phyloP scores from a whole-genome alignment of 92 coral and sea anemone genomes.

The Phenganax stokvisi region DNA sequence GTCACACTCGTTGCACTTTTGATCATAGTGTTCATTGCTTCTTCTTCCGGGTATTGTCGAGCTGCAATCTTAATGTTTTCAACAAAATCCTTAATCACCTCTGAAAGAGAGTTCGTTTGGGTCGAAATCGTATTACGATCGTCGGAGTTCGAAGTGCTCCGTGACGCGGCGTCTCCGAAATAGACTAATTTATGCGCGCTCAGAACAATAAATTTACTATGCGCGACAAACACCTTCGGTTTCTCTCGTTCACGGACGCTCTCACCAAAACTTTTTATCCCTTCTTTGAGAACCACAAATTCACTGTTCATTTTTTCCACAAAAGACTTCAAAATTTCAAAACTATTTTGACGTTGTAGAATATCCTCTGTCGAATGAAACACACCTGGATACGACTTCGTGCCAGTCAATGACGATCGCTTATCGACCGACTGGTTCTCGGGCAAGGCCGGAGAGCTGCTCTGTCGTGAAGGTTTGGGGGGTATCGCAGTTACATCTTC shows the following conservation, averaged over 20 bases:
- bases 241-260: conserved; percentile 64
- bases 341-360: conserved; percentile 42
- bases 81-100: conserved; percentile 65
- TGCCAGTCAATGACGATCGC: conserved; percentile 27
- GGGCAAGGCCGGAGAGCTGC: conserved; percentile 37
- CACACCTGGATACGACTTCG: conserved; percentile 58
- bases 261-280: conserved; percentile 72
- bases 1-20: conserved; percentile 68
- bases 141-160: conserved; percentile 54
- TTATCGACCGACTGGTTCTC: not conserved
- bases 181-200: conserved; percentile 95
- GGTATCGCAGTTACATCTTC: conserved; percentile 37
- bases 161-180: conserved; percentile 81
- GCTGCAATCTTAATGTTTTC: conserved; percentile 81
- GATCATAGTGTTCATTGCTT: conserved; percentile 74
- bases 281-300: conserved; percentile 83
- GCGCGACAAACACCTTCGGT: conserved; percentile 90
- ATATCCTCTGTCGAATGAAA: conserved; percentile 47
- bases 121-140: conserved; percentile 51
- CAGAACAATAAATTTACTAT: conserved; percentile 87
- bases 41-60: conserved; percentile 73
- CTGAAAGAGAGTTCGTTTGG: conserved; percentile 69
- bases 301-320: conserved; percentile 91
- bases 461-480: conserved; percentile 51
- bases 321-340: conserved; percentile 73